Base-by-base conservation (phyloP, 2,888 invertebrate genomes). In the Ochropleura leucogaster region DNA sequence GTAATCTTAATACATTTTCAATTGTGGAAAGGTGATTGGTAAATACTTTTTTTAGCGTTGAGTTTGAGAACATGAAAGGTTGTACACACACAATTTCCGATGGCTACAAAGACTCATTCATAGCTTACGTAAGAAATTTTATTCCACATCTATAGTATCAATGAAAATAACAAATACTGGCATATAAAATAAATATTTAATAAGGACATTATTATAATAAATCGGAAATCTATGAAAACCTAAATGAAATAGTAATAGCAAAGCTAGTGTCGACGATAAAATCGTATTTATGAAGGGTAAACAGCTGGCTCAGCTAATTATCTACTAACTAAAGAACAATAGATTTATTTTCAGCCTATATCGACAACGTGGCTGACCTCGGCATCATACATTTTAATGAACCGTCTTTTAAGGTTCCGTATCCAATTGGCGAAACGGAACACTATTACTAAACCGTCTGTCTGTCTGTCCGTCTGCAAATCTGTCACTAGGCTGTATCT, bases 301-400 rank as follows among this genome's bases (percentile, higher is more conserved):
- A 85, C 82, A 86, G 74, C 73, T 77, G 30, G 77, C 83, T 88
- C 83, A 75, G 84, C 85, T 91, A 92, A 91, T 92, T 92, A 62
- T 62, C 44, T 44, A 90, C 82, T 83, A 87, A 82, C 83, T 79
- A 80, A 79, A 87, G 76, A 88, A 89, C 88, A 79, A 86, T 87
- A 75, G 85, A 82, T 85, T 80, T 87, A 85, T 90, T 87, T 67
- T 77, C 85, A 72, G 74, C 80, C 73, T 79, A 81, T 88, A 87
- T 89, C 75, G 77, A 82, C 80, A 74, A 51, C 75, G 77, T 68
- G 60, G 69, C 77, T 78, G 74, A 75, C 63, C 69, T 82, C 62
- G 60, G 63, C 59, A 80, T 59, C n/a, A 65, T 46, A 62, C n/a
- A 42, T 73, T 83, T 74, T 69, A 67, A 73, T 69, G 53, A 72